Conservation (phyloP, 2,888 invertebrate genomes). For the Acleris literana region DNA sequence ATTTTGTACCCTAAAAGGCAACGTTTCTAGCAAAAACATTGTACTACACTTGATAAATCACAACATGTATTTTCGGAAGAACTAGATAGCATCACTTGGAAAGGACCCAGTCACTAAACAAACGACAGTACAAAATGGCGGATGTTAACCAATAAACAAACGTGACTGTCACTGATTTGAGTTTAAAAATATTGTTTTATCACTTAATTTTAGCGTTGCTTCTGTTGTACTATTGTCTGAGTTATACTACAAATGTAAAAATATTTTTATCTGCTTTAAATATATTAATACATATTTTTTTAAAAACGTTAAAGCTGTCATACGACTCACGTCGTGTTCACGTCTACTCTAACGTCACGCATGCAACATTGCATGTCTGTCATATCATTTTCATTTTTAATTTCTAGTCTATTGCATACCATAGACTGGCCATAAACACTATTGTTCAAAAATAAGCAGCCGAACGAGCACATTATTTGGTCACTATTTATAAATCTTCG, state of each 20-base stretch:
- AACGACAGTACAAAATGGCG: constrained; percentile 84
- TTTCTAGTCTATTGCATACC: constrained; percentile 26
- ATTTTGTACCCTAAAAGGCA: constrained; percentile 68
- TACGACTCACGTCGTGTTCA: constrained; percentile 66
- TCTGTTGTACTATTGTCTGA: constrained; percentile 55
- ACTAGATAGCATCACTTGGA: constrained; percentile 74
- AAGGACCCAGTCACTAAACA: constrained; percentile 80
- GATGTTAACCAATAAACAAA: constrained; percentile 83
- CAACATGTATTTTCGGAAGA: constrained; percentile 68
- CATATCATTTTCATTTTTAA: constrained; percentile 18
- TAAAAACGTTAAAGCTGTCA: constrained; percentile 73
- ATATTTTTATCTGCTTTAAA: constrained; percentile 64
- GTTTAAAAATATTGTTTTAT: constrained; percentile 50
- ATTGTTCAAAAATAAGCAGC: too few relatives aligned
- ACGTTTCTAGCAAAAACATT: constrained; percentile 79
- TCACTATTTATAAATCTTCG: too few relatives aligned
- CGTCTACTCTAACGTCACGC: constrained; percentile 50
- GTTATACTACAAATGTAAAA: constrained; percentile 73
- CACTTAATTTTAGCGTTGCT: constrained; percentile 59
- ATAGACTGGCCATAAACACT: not conserved
- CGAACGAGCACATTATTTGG: too few relatives aligned
- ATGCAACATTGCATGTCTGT: constrained; percentile 47
- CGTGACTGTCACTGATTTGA: constrained; percentile 73
- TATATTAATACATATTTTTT: constrained; percentile 70
- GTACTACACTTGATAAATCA: constrained; percentile 73